Percentiles rank a stretch among this genome's conserved stretches.
These are phyloP conservation scores for Esox lucius DNA, from an alignment of 2,797 vertebrate species.

Conservation along the genomic window DNA sequence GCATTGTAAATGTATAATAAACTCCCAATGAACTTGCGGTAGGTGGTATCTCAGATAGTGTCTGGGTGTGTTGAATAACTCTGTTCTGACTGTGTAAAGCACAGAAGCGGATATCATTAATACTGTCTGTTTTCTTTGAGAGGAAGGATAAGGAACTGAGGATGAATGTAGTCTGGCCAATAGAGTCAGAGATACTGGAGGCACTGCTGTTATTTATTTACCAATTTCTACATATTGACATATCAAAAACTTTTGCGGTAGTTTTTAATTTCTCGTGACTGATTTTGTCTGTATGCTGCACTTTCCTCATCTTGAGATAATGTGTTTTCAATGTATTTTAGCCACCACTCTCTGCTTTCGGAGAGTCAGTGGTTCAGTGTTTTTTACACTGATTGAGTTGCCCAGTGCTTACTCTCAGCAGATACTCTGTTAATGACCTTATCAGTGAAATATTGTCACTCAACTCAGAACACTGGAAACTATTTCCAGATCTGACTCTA, in stretches of 20 bases:
- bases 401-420: slow-evolving; percentile 49
- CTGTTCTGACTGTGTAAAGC: slow-evolving; percentile 18
- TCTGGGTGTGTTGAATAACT: slow-evolving; percentile 18
- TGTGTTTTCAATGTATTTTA: background rate
- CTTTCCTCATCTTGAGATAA: background rate
- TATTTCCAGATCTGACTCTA: slow-evolving; percentile 50
- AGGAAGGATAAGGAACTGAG: slow-evolving; percentile 40
- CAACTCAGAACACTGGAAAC: slow-evolving; percentile 39
- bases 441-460: slow-evolving; percentile 55
- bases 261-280: background rate
- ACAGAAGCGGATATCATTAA: slow-evolving; percentile 50
- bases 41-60: slow-evolving; percentile 32
- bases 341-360: slow-evolving; percentile 1
- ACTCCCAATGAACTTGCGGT: background rate
- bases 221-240: background rate
- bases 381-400: slow-evolving; percentile 30
- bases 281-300: background rate
- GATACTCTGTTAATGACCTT: slow-evolving; percentile 56
- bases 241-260: background rate
- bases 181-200: background rate
- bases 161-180: slow-evolving; percentile 44
- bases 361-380: background rate
- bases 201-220: background rate
- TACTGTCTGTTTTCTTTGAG: slow-evolving; percentile 51
- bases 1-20: background rate